Conservation (phyloP, 1,140 invertebrate genomes). For the Chionoecetes opilio region DNA sequence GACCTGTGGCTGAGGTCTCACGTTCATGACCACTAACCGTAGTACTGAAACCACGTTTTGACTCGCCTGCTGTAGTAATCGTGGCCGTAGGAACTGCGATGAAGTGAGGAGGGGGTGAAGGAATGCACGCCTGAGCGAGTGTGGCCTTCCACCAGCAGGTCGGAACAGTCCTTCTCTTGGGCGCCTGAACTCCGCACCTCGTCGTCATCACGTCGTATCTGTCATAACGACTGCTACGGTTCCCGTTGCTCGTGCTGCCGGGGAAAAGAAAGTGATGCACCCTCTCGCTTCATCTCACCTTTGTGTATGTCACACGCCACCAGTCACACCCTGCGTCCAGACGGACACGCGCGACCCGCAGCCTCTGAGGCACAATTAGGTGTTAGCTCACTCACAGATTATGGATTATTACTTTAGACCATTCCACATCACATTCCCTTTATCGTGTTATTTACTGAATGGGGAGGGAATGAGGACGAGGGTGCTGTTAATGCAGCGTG, state of each 20-base stretch:
- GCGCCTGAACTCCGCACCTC: neutral
- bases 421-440: neutral
- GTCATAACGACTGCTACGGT: neutral
- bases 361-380: neutral
- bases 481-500: neutral
- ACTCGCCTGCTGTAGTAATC: conserved; percentile 49
- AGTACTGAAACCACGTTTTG: neutral
- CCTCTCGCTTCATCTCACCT: neutral
- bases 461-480: neutral
- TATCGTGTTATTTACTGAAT: neutral
- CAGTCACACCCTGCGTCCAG: neutral
- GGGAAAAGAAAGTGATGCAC: neutral
- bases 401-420: neutral
- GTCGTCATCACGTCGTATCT: neutral
- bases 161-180: neutral
- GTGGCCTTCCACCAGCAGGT: neutral
- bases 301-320: neutral
- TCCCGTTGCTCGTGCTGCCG: neutral
- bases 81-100: neutral
- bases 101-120: conserved; percentile 31
- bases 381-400: neutral
- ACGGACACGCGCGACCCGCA: too few species aligned
- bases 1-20: too few species aligned
- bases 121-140: neutral
- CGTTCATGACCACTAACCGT: too few species aligned